Evolutionary conservation across 2,113 vertebrate species (phyloP), one percentile per base, ranked within the genome.

Genomic region (Drymodes brunneopygia): DNA sequence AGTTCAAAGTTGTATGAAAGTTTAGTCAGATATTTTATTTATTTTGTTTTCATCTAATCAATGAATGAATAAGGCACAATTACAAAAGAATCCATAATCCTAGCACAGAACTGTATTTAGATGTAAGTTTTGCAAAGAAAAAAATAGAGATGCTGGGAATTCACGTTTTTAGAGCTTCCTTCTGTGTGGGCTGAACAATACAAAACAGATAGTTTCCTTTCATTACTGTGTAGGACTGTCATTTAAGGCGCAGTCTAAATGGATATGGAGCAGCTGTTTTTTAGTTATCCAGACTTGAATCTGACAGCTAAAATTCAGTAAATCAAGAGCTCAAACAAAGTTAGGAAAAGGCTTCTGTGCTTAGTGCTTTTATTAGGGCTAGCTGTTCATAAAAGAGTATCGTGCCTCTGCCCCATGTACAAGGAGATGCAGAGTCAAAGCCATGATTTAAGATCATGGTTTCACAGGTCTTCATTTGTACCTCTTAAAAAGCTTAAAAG

Each of bases 381-480:
- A 75, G 29, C n/a, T 53, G 47, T 80, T 95, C 71, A 48, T 81
- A 81, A 86, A 77, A 94, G 35, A 29, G 31, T 94, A 70, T 80
- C 67, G 78, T 72, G 18, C 74, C 69, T 83, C 90, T 83, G 58
- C 60, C 80, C 48, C 75, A n/a, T 29, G 35, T 85, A 71, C 75
- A 88, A 90, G 36, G 70, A 94, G 88, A 96, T 94, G 54, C 14
- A 62, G 40, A 95, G 64, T 95, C 93, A 97, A 95, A 96, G 31
- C 47, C 36, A 81, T 92, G 57, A 75, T 96, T 94, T 86, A 81
- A 95, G 86, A 65, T 88, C 75, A 80, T 70, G 62, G 28, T 90
- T 81, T 56, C n/a, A 8, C 29, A 21, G 53, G 24, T 74, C 95
- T 94, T 95, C 1, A 0, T 57, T 88, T 75, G 23, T 42, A 45